These are phyloP conservation scores for Plecotus auritus DNA, from an alignment of 2,113 vertebrate species.

Conservation along the genomic window DNA sequence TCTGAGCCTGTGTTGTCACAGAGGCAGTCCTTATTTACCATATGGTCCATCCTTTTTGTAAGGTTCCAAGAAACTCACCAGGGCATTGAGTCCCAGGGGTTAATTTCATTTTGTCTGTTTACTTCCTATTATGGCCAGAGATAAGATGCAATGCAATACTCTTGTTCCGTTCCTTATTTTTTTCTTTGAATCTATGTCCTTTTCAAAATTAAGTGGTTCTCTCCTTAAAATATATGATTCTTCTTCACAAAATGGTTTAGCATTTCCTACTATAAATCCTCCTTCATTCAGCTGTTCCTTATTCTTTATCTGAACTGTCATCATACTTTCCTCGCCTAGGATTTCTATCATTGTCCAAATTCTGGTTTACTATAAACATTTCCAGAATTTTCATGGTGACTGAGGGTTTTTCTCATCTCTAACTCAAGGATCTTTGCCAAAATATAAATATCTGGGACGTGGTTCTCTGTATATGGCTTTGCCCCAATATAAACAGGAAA, in stretches of 20 bases:
- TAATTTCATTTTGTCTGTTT: slow-evolving; percentile 54
- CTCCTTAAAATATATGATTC: slow-evolving; percentile 18
- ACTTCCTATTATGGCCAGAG: slow-evolving; percentile 39
- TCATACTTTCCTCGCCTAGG: background rate
- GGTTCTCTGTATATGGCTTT: background rate
- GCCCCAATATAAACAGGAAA: background rate
- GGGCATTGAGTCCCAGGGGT: background rate
- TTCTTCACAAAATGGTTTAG: background rate
- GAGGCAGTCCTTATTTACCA: slow-evolving; percentile 42
- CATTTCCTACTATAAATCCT: slow-evolving; percentile 49
- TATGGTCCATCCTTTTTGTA: slow-evolving; percentile 41
- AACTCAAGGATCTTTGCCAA: slow-evolving; percentile 4
- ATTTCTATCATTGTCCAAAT: slow-evolving; percentile 22
- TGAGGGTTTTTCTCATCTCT: slow-evolving; percentile 7
- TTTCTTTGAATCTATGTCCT: slow-evolving; percentile 10
- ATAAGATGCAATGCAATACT: slow-evolving; percentile 8
- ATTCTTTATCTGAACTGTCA: slow-evolving; percentile 32
- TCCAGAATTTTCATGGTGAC: slow-evolving; percentile 25
- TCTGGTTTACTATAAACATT: slow-evolving; percentile 7
- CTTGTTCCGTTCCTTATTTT: slow-evolving; percentile 17
- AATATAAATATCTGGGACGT: background rate
- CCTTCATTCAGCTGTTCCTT: slow-evolving; percentile 14
- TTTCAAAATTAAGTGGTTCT: slow-evolving; percentile 27
- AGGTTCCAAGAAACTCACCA: slow-evolving; percentile 41
- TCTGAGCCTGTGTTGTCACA: slow-evolving; percentile 47